Evolutionary conservation across 2,797 vertebrate genomes (phyloP).

Genomic region (Paedocypris micromegethes): DNA sequence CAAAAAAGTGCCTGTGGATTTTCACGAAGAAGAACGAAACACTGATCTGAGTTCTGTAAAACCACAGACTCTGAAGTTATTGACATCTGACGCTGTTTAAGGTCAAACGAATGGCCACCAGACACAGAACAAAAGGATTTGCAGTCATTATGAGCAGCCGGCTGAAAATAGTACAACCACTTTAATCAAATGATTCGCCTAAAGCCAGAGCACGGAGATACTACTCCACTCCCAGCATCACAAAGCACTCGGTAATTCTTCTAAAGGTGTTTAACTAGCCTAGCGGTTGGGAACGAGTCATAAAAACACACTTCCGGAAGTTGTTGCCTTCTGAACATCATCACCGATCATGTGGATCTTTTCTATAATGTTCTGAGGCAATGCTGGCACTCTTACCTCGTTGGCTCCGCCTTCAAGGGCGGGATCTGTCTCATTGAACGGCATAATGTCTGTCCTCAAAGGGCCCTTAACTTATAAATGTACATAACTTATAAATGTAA

Average conservation of each 20-base stretch:
- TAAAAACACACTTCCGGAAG: no score
- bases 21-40: background rate
- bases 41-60: slow-evolving; percentile 5
- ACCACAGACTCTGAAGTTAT: slow-evolving; percentile 18
- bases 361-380: no score
- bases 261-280: no score
- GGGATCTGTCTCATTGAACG: no score
- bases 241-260: background rate
- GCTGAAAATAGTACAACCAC: slow-evolving; percentile 15
- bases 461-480: no score
- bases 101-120: slow-evolving; percentile 30
- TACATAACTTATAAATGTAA: no score
- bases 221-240: slow-evolving; percentile 30
- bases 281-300: no score
- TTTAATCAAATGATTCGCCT: slow-evolving; percentile 25
- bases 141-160: slow-evolving; percentile 21
- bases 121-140: slow-evolving; percentile 29
- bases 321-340: no score
- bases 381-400: no score
- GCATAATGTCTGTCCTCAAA: no score
- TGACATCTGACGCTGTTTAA: slow-evolving; percentile 23
- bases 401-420: no score
- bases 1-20: background rate
- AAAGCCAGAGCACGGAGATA: slow-evolving; percentile 20
- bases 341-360: no score